These are phyloP conservation scores for Suricata suricatta DNA, from an alignment of 2,113 vertebrate species.

Conservation along the genomic window DNA sequence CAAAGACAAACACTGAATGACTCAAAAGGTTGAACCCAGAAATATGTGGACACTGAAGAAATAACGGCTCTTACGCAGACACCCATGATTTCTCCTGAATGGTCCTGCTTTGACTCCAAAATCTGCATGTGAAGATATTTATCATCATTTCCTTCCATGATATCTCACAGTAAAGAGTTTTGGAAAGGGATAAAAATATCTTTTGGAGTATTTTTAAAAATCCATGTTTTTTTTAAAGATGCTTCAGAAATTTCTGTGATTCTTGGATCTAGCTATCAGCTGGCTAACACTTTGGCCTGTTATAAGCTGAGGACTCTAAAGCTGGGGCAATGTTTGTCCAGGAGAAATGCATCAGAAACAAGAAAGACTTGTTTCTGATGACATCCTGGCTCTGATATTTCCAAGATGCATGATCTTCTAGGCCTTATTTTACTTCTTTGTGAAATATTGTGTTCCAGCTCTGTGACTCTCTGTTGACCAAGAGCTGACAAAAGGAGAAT, in stretches of 20 bases:
- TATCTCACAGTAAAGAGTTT: neutral
- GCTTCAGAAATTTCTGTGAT: constrained; percentile 32
- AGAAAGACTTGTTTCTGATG: neutral
- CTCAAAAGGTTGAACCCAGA: neutral
- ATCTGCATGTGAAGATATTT: neutral
- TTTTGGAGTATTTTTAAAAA: neutral
- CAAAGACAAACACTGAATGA: neutral
- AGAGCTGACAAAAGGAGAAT: constrained; percentile 9
- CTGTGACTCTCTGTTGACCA: neutral
- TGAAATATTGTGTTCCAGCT: neutral
- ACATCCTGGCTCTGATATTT: neutral
- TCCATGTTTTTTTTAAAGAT: neutral
- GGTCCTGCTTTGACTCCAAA: neutral
- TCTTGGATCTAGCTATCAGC: neutral
- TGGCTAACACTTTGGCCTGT: neutral
- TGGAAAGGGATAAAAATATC: neutral
- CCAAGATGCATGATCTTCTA: neutral
- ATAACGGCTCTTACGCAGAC: neutral
- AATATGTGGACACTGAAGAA: neutral
- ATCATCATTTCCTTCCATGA: neutral
- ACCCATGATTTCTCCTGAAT: neutral
- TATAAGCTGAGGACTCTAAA: constrained; percentile 7
- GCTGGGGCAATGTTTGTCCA: neutral
- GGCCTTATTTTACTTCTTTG: neutral
- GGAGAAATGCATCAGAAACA: neutral